Percentiles rank a stretch among this genome's conserved stretches.
Conservation (phyloP, 2,797 vertebrate species). For the Delichon dasypus region DNA sequence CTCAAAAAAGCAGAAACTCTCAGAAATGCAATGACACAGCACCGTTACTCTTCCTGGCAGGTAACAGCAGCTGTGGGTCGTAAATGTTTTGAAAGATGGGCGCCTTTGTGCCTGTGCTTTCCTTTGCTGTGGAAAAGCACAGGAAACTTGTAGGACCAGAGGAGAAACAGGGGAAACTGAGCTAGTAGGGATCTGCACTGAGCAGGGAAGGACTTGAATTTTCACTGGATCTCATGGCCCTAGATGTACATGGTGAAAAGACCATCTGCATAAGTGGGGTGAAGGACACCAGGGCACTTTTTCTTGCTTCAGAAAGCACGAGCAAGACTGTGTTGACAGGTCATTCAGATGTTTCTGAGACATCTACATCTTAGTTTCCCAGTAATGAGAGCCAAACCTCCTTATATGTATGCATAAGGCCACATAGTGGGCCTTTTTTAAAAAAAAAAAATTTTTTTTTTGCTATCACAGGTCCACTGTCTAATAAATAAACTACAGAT, state of each 20-base stretch:
- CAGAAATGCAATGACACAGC: background rate
- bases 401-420: too few relatives aligned
- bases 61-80: background rate
- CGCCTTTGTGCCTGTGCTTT: background rate
- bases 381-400: background rate
- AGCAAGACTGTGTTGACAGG: background rate
- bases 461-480: background rate
- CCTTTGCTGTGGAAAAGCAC: background rate
- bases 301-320: background rate
- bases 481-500: background rate
- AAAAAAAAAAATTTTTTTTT: background rate
- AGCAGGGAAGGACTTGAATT: background rate
- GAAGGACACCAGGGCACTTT: background rate
- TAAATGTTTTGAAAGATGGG: accelerated
- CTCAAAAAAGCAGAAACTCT: background rate
- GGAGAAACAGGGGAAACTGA: background rate
- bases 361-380: background rate
- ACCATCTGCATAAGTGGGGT: background rate
- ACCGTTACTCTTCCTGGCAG: background rate
- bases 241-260: background rate
- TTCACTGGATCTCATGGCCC: background rate
- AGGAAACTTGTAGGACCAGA: background rate
- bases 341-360: background rate
- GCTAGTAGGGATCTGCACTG: background rate
- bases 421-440: background rate